Evolutionary conservation across 2,797 vertebrate genomes (phyloP), one percentile per base, ranked within the genome.

Genomic region (Xyrichtys novacula): DNA sequence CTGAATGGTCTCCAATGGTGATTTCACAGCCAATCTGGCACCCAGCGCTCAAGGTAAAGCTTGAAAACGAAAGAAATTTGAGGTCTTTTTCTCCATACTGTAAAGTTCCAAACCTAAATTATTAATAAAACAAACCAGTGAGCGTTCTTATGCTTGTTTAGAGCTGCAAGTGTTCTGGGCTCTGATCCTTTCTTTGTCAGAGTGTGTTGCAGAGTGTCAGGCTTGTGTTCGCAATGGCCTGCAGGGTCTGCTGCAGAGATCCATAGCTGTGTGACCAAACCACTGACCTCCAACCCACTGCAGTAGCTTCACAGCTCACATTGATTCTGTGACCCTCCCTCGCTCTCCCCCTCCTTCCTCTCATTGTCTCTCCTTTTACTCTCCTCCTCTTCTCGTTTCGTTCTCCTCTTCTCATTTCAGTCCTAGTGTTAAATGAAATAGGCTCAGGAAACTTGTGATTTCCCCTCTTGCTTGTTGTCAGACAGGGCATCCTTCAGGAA

Each of bases 221-320:
- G 62, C 43, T 36, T 34, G 71, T 79, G 74, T 77, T 62, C 47
- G 62, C 65, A 56, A 72, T 63, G 72, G 78, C 70, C 61, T 60
- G 71, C 60, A 36, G 68, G 78, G 55, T 73, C 49, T 76, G 44
- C 68, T 71, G 61, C 79, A 66, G 71, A 70, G 68, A 88, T 87
- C 83, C 62, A 82, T 81, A 75, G 73, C 65, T 49, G 52, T 76
- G 78, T 66, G 81, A 88, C 81, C 76, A 77, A 84, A 81, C 19
- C 64, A 56, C 79, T 84, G 88, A 87, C 87, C 87, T 87, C 83
- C 71, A 79, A 75, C 79, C 83, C 40, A 20, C 83, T 78, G 86
- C 78, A 85, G 78, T 70, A 78, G 80, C 84, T 88, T 85, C 78
- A 80, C 58, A 26, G 81, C 74, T 67, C 44, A 17, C 68, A 92